Evolutionary conservation across 2,113 vertebrate genomes (phyloP).

Genomic region (Scomber colias): DNA sequence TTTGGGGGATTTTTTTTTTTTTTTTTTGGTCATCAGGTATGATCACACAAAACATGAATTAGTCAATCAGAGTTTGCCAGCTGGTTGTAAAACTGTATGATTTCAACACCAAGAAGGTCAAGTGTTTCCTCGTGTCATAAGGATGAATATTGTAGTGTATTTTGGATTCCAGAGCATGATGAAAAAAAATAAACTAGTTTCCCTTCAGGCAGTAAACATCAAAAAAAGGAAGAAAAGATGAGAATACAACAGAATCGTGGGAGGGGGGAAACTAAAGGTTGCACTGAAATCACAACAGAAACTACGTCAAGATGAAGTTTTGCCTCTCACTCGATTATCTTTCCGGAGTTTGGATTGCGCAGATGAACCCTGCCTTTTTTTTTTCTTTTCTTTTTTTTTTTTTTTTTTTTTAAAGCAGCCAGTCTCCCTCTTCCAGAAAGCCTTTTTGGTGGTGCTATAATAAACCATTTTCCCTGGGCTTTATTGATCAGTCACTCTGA

Average conservation of each 20-base stretch:
- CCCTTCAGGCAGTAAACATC: neutral
- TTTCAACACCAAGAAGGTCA: neutral
- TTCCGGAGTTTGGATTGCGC: constrained; percentile 35
- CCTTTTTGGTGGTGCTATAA: constrained; percentile 89
- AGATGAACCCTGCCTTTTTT: constrained; percentile 56
- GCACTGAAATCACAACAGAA: neutral
- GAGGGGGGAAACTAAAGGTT: neutral
- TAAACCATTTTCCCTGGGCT: constrained; percentile 96
- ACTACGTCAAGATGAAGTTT: constrained; percentile 41
- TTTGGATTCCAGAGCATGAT: neutral
- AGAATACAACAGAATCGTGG: neutral
- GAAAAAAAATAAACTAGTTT: neutral
- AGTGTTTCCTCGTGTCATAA: neutral
- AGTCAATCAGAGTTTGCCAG: neutral
- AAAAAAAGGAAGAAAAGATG: neutral
- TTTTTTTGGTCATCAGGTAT: neutral
- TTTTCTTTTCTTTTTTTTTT: neutral
- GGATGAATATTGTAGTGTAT: neutral
- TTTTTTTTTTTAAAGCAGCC: constrained; percentile 48
- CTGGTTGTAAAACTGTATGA: neutral
- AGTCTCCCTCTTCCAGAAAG: constrained; percentile 64
- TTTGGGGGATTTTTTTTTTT: neutral
- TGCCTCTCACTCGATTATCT: constrained; percentile 29
- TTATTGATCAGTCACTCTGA: constrained; percentile 99
- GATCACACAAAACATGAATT: neutral